Evolutionary conservation across 1,140 invertebrate genomes (phyloP).

Genomic region (Patella vulgata): DNA sequence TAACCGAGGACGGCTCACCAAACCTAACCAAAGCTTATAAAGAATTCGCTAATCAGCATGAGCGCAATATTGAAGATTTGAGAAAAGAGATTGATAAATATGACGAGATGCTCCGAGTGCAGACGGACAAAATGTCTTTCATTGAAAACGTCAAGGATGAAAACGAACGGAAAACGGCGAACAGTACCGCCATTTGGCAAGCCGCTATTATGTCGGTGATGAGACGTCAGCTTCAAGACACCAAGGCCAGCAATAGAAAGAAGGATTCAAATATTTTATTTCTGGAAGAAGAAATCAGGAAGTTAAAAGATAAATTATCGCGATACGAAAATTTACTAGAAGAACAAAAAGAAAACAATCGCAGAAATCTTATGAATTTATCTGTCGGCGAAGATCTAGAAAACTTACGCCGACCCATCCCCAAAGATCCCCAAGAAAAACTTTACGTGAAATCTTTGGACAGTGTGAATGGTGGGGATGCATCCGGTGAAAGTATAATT

Average conservation of each 20-base stretch:
- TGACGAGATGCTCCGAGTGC: constrained; percentile 21
- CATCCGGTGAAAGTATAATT: too few relatives aligned
- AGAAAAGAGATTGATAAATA: constrained; percentile 25
- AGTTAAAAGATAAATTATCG: constrained; percentile 15
- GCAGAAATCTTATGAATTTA: too few relatives aligned
- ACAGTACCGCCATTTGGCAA: constrained; percentile 36
- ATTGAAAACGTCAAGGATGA: constrained; percentile 20
- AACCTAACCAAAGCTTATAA: constrained; percentile 33
- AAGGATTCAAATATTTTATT: constrained; percentile 35
- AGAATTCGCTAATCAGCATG: constrained; percentile 22
- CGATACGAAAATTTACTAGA: constrained; percentile 17
- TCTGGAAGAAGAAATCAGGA: constrained; percentile 22
- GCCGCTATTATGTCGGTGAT: constrained; percentile 43
- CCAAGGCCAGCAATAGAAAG: constrained; percentile 24
- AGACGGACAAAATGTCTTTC: constrained; percentile 20
- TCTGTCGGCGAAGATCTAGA: too few relatives aligned
- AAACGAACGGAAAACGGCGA: constrained; percentile 12
- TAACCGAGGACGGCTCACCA: constrained; percentile 3
- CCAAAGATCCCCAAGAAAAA: too few relatives aligned
- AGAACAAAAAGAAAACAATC: too few relatives aligned
- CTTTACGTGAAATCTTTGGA: too few relatives aligned
- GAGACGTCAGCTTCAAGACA: constrained; percentile 42
- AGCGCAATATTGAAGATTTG: constrained; percentile 28
- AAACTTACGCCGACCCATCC: too few relatives aligned
- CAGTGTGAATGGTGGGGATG: too few relatives aligned